Conservation (phyloP, 2,888 invertebrate genomes). For the Odontocerum albicorne region DNA sequence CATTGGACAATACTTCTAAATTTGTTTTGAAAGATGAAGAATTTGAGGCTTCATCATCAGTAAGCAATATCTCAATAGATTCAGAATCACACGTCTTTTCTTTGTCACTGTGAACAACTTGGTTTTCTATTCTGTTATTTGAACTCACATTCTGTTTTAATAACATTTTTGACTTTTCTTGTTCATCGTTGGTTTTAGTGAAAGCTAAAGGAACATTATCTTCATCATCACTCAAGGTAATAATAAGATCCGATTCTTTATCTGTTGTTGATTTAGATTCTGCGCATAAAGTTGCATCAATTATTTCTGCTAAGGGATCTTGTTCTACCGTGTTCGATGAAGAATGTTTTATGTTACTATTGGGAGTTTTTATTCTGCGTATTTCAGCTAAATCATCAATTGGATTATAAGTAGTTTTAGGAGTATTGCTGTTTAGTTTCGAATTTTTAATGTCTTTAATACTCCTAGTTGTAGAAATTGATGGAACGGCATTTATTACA, state of each 20-base stretch:
- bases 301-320: too few relatives aligned
- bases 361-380: background rate
- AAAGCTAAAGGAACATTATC: conserved; percentile 28
- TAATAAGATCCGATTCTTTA: conserved; percentile 20
- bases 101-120: background rate
- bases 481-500: too few relatives aligned
- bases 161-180: background rate
- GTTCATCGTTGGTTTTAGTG: conserved; percentile 1
- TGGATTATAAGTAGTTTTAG: background rate
- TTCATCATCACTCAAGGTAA: conserved; percentile 54
- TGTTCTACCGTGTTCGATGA: too few relatives aligned
- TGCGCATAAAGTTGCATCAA: too few relatives aligned
- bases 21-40: background rate
- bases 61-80: conserved; percentile 11
- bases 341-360: too few relatives aligned
- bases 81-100: conserved; percentile 11
- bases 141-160: too few relatives aligned
- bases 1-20: too few relatives aligned
- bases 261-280: too few relatives aligned
- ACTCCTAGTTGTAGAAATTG: too few relatives aligned
- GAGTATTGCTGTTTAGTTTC: background rate
- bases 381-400: background rate
- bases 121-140: too few relatives aligned
- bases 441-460: too few relatives aligned
- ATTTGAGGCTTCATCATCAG: conserved; percentile 32